phyloP scores from a whole-genome alignment of 2,888 invertebrate genomes.

The Teinopalpus imperialis region DNA sequence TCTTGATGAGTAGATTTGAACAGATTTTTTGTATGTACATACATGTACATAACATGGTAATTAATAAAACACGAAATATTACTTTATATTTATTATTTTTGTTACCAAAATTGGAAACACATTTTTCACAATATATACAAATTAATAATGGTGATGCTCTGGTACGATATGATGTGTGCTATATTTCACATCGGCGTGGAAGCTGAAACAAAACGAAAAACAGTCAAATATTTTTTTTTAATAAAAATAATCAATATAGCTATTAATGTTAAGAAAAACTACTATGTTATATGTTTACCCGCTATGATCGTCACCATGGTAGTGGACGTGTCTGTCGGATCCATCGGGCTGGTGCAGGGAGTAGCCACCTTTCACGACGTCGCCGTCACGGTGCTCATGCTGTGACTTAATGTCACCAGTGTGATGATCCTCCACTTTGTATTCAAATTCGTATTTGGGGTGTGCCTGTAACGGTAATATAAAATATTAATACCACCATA shows the following conservation, averaged over 20 bases:
- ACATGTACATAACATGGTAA: too few species aligned
- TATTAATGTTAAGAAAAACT: conserved; percentile 10
- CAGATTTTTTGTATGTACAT: too few species aligned
- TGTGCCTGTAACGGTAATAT: conserved; percentile 5
- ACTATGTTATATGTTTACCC: too few species aligned
- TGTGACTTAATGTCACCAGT: conserved; percentile 22
- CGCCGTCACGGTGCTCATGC: conserved; percentile 22
- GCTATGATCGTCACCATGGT: conserved; percentile 67
- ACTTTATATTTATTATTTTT: conserved; percentile 19
- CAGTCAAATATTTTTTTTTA: background rate
- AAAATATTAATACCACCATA: too few species aligned
- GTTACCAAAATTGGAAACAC: too few species aligned
- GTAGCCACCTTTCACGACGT: conserved; percentile 28
- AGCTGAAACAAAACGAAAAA: conserved; percentile 43
- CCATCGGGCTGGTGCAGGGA: conserved; percentile 73
- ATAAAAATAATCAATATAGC: conserved; percentile 3
- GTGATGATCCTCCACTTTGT: conserved; percentile 44
- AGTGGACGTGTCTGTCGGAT: conserved; percentile 70
- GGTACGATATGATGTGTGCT: conserved; percentile 65
- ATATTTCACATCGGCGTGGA: conserved; percentile 69
- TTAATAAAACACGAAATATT: too few species aligned
- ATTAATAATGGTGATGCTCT: conserved; percentile 46
- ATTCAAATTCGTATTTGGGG: conserved; percentile 35
- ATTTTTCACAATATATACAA: too few species aligned
- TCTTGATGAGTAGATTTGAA: too few species aligned